Evolutionary conservation across 2,797 vertebrate genomes (phyloP).

Genomic region (Chloroceryle inda): DNA sequence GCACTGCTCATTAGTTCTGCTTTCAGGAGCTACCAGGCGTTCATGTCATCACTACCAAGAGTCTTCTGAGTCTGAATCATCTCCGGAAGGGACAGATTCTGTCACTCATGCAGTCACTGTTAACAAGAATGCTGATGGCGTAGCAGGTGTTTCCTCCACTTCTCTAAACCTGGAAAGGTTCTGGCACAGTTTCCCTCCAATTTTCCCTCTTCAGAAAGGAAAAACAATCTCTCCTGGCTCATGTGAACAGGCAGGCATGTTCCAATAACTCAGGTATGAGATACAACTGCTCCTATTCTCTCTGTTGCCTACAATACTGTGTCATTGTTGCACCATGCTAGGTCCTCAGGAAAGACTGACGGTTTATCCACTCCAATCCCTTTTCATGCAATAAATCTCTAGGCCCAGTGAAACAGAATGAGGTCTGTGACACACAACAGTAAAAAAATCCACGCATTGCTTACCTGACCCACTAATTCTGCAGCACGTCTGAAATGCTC

Average conservation of each 20-base stretch:
- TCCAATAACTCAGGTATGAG: constrained; percentile 47
- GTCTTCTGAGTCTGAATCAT: constrained; percentile 78
- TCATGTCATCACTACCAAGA: constrained; percentile 72
- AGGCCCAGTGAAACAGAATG: constrained; percentile 9
- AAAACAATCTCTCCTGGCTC: constrained; percentile 59
- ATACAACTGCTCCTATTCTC: constrained; percentile 33
- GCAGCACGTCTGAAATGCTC: background rate
- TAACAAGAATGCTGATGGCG: constrained; percentile 69
- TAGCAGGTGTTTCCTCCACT: constrained; percentile 76
- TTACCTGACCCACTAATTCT: constrained; percentile 1
- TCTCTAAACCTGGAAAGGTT: constrained; percentile 76
- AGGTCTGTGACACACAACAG: background rate
- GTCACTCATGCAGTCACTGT: constrained; percentile 55
- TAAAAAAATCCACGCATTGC: background rate
- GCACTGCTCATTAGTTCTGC: constrained; percentile 77
- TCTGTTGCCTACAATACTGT: background rate
- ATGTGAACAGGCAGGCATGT: constrained; percentile 24
- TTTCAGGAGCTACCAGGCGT: constrained; percentile 69
- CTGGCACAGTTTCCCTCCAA: constrained; percentile 58
- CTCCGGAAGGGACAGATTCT: constrained; percentile 75
- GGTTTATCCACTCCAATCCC: background rate
- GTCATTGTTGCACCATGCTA: background rate
- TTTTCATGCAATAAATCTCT: constrained; percentile 6
- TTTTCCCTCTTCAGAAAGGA: constrained; percentile 59
- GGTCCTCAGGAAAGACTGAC: background rate